Evolutionary conservation across 1,140 invertebrate species (phyloP), one percentile per base, ranked within the genome.

Genomic region (Drosophila biarmipes): DNA sequence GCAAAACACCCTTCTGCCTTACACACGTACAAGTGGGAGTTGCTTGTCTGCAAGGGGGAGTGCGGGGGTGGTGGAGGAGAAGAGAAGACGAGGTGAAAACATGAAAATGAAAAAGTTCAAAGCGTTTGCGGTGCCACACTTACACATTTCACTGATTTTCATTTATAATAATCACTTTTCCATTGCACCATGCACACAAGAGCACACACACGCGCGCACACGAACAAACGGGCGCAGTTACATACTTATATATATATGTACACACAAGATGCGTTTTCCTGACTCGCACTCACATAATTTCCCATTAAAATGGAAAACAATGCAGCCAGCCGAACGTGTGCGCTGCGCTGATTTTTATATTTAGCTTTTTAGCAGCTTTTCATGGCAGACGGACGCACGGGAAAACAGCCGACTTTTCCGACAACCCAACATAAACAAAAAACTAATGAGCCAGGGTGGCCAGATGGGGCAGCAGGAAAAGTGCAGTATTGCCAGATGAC

Each of bases 281-380:
- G 76, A 67, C 78, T 73, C 43, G 54, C 38, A 69, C 63, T 84
- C 73, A 89, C 85, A 89, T 82, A 49, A 66, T 76, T 87, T 84
- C 62, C 58, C 38, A 63, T 62, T 43, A 40, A 56, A 58, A 45
- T 72, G 11, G 55, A 76, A 78, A 80, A 81, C 73, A 81, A 81
- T 81, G 67, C 66, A 72, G 31, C 43, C 55, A 80, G 45, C 57
- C 68, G 48, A 76, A 53, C 40, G 57, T 35, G 27, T 45, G 27
- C 54, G 69, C 64, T 87, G 82, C 82, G 82, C 82, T 87, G 84
- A 89, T 89, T 89, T 87, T 87, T 87, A 87, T 89, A 87, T 82
- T 82, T 87, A 87, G 82, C 82, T 86, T 85, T 85, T 85, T 86
- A 85, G 81, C 81, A 86, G 80, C 81, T 80, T 86, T 86, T 80